Evolutionary conservation across 1,140 invertebrate genomes (phyloP), one percentile per base, ranked within the genome.

Genomic region (Bombus balteatus): DNA sequence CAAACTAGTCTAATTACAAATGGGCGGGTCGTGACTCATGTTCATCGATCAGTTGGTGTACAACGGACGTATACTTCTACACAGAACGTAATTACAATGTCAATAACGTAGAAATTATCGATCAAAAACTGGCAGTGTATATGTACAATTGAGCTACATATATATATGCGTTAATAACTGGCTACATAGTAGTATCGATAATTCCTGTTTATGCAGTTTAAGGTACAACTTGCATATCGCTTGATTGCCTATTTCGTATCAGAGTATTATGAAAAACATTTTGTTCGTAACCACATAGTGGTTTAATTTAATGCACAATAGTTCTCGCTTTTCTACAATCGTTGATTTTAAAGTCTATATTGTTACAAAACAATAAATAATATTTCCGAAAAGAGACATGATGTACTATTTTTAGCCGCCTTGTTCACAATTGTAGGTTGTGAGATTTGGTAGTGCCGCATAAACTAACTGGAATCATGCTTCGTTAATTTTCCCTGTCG

Each of bases 321-420:
- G 39, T 66, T 28, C 28, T 57, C 18, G 85, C 82, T 89, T 89
- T 71, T 57, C 70, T 78, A 53, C 72, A 78, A 86, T 39, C 37
- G 72, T 85, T 89, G 87, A 88, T 89, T 85, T 90, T 59, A 39
- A 57, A 90, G 74, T 68, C 73, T 83, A 32, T 82, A 76, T 74
- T 77, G 39, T 83, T 83, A 80, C n/a, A 28, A 73, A 78, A 72
- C 25, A 79, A 76, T 53, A 83, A 83, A 83, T 75, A 37, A 66
- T 59, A 81, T 62, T 73, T 62, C 37, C 9, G 32, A 73, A 39
- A 25, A 28, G 1, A 32, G 15, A 47, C 2, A 18, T 1, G 28
- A 71, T 15, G 39, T 13, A 15, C 15, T 34, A 28, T 15, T 22
- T 53, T 41, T 9, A 39, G 22, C 22, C 1, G 41, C 8, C 9